These are phyloP conservation scores for Bagarius yarrelli DNA, from an alignment of 2,113 vertebrate species.

Conservation along the genomic window DNA sequence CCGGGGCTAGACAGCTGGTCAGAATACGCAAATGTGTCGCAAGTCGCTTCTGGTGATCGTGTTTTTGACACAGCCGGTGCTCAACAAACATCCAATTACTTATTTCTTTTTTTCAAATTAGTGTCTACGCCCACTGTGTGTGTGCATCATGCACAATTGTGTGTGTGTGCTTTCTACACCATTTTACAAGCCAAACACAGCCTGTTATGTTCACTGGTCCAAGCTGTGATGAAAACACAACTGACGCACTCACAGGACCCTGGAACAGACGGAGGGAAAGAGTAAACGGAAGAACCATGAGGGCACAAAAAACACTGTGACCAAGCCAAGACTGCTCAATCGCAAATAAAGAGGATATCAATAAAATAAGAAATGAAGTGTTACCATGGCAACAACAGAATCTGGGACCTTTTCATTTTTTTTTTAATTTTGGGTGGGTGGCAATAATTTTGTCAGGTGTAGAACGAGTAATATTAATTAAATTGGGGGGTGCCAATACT, in stretches of 20 bases:
- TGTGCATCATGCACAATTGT: neutral
- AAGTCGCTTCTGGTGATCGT: neutral
- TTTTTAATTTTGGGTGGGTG: neutral
- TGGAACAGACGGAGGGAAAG: slow-evolving; percentile 34
- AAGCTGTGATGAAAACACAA: slow-evolving; percentile 44
- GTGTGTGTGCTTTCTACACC: slow-evolving; percentile 3
- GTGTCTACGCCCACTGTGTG: slow-evolving; percentile 8
- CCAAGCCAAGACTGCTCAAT: neutral
- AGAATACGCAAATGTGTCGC: slow-evolving; percentile 17
- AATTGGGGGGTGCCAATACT: no score
- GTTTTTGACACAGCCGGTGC: neutral
- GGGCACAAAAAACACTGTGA: slow-evolving; percentile 9
- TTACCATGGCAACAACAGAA: neutral
- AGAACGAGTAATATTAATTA: no score
- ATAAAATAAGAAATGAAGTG: neutral
- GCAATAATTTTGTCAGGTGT: neutral
- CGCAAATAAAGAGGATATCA: neutral
- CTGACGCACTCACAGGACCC: slow-evolving; percentile 29
- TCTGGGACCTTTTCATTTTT: neutral
- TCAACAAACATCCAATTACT: slow-evolving; percentile 4
- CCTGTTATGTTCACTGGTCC: slow-evolving; percentile 33
- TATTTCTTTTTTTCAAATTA: slow-evolving; percentile 2
- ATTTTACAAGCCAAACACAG: slow-evolving; percentile 39
- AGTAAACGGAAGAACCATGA: slow-evolving; percentile 15
- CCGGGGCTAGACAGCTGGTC: slow-evolving; percentile 35